Conservation (phyloP, 2,888 invertebrate genomes). For the Cheilosia grossa region DNA sequence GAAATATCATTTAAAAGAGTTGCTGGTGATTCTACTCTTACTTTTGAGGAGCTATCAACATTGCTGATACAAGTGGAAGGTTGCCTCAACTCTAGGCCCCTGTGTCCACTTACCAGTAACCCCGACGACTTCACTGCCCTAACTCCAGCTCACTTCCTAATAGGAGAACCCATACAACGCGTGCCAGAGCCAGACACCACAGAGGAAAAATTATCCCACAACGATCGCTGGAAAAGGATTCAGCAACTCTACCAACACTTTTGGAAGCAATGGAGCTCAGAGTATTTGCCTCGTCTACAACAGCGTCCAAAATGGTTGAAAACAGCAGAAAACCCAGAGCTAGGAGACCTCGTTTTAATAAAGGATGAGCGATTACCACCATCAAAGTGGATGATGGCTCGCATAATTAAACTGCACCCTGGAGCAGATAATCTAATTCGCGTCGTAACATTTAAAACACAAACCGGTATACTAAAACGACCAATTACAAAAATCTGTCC, state of each 20-base stretch:
- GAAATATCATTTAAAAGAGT: conserved; percentile 19
- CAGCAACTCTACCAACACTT: conserved; percentile 9
- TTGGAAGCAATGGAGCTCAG: conserved; percentile 14
- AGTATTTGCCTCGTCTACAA: conserved; percentile 8
- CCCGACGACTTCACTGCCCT: conserved; percentile 12
- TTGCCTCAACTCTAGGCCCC: conserved; percentile 16
- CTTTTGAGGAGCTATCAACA: conserved; percentile 22
- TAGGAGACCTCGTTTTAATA: conserved; percentile 15
- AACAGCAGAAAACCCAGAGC: neutral
- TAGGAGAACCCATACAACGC: conserved; percentile 9
- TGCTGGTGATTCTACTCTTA: neutral
- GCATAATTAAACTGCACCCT: neutral
- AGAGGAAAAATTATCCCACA: neutral
- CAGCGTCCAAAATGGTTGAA: conserved; percentile 44
- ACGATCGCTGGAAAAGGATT: conserved; percentile 22
- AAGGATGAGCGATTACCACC: conserved; percentile 11
- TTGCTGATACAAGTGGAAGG: conserved; percentile 12
- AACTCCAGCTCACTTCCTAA: conserved; percentile 19
- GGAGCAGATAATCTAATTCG: neutral
- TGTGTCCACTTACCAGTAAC: conserved; percentile 19
- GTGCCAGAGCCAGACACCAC: neutral
- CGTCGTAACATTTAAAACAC: too few species aligned
- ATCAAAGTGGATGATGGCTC: conserved; percentile 1
- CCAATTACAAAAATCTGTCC: conserved; percentile 61
- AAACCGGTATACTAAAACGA: too few species aligned